Evolutionary conservation across 2,113 vertebrate genomes (phyloP).

Genomic region (Rhombomys opimus): DNA sequence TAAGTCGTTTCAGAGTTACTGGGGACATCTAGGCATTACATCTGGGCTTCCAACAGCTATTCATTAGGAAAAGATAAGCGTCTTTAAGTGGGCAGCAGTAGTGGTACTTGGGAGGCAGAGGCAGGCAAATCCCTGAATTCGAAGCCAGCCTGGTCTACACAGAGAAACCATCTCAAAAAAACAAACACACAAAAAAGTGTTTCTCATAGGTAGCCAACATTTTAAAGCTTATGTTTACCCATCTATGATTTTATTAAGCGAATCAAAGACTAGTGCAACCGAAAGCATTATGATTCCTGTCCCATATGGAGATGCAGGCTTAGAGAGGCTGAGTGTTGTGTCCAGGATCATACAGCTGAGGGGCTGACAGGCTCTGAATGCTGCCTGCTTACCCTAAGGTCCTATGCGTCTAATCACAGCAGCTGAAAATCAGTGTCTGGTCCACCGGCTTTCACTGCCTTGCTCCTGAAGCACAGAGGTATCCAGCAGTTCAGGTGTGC

Average conservation of each 20-base stretch:
- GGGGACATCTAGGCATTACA: not conserved
- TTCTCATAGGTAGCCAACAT: not conserved
- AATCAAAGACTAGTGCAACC: not conserved
- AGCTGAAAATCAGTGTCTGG: not conserved
- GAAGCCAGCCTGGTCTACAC: not conserved
- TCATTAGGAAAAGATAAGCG: not conserved
- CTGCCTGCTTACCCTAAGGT: not conserved
- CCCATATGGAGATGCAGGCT: not conserved
- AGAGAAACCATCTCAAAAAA: not conserved
- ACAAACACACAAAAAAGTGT: not conserved
- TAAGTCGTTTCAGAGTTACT: not conserved
- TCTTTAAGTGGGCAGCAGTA: not conserved
- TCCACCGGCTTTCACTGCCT: not conserved
- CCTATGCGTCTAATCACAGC: not conserved
- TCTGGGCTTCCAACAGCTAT: not conserved
- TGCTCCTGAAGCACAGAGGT: not conserved
- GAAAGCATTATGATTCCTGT: not conserved
- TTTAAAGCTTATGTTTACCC: not conserved
- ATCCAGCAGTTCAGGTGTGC: not conserved
- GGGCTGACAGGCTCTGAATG: not conserved
- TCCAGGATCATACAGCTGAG: not conserved
- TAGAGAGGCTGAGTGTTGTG: conserved; percentile 19
- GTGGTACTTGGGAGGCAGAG: not conserved
- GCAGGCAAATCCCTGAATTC: not conserved
- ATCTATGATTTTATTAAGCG: not conserved